A percentile compares a stretch with the other conserved stretches of the same genome.
phyloP scores from a whole-genome alignment of 1,140 invertebrate species.

The Vanessa tameamea region DNA sequence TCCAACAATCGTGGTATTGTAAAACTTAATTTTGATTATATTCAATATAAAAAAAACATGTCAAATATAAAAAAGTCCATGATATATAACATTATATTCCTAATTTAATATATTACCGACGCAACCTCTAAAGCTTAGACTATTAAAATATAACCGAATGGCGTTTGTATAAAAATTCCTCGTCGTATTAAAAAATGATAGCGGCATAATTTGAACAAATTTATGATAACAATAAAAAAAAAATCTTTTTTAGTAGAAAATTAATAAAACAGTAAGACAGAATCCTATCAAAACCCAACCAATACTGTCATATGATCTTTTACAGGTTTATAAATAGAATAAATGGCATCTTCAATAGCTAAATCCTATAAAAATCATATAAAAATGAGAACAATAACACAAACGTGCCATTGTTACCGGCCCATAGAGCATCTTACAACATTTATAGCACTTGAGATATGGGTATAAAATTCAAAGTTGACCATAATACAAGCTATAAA shows the following conservation, averaged over 20 bases:
- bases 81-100: not conserved
- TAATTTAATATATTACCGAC: not conserved
- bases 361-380: constrained; percentile 58
- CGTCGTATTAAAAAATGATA: not conserved
- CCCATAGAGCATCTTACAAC: constrained; percentile 62
- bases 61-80: not conserved
- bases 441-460: constrained; percentile 74
- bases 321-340: constrained; percentile 49
- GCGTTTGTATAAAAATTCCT: not conserved
- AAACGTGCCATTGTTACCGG: constrained; percentile 71
- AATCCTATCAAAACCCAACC: constrained; percentile 19
- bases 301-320: constrained; percentile 30
- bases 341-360: constrained; percentile 45
- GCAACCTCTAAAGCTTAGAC: not conserved
- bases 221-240: constrained; percentile 2
- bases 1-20: constrained; percentile 15
- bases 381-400: constrained; percentile 73
- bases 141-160: too few relatives aligned
- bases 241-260: constrained; percentile 23
- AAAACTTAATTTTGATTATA: not conserved
- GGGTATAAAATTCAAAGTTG: constrained; percentile 72
- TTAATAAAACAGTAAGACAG: constrained; percentile 30
- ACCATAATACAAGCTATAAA: constrained; percentile 79
- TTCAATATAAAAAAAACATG: not conserved
- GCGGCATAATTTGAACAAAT: not conserved